Conservation (phyloP, 1,140 invertebrate genomes). For the Papilio xuthus region DNA sequence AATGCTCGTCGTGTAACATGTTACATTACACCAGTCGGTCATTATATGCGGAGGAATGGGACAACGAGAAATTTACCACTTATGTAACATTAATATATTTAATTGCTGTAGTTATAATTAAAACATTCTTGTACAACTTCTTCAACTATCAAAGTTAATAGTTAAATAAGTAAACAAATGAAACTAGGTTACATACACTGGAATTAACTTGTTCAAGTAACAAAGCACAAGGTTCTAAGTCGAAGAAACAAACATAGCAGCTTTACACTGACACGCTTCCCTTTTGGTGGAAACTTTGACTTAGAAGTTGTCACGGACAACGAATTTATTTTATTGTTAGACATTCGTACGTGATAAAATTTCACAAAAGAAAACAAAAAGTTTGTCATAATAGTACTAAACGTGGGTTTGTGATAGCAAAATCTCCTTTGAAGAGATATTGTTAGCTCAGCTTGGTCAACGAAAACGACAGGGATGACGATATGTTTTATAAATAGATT, state of each 20-base stretch:
- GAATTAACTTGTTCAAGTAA: neutral
- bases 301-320: slow-evolving; percentile 2
- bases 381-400: no score
- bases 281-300: neutral
- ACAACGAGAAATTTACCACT: no score
- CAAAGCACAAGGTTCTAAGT: neutral
- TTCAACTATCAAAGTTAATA: neutral
- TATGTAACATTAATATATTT: no score
- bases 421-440: no score
- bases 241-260: neutral
- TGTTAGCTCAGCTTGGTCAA: no score
- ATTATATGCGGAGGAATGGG: no score
- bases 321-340: slow-evolving; percentile 1
- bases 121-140: neutral
- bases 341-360: neutral
- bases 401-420: no score
- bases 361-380: neutral
- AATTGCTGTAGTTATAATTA: no score
- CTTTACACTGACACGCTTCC: slow-evolving; percentile 8
- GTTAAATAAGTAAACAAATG: neutral
- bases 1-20: no score
- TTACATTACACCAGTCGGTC: no score
- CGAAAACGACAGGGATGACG: no score
- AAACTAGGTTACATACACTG: neutral
- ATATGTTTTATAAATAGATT: no score